phyloP scores from a whole-genome alignment of 2,797 vertebrate species.

The Sebastes miniatus region DNA sequence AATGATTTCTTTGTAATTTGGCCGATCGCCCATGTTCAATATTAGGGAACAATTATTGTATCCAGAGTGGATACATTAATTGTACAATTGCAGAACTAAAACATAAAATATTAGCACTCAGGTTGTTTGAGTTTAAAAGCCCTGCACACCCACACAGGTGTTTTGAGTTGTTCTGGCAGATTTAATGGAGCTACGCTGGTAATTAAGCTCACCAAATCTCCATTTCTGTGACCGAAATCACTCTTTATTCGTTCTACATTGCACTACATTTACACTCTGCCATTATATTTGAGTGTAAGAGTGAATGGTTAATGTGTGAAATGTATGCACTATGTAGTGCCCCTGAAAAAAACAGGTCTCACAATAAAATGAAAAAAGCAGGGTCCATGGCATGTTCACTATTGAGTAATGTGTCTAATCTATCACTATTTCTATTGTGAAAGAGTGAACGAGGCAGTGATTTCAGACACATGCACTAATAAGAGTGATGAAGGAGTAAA shows the following conservation, averaged over 20 bases:
- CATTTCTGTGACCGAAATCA: background rate
- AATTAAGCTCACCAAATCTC: background rate
- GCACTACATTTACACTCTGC: background rate
- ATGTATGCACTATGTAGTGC: background rate
- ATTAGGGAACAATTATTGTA: background rate
- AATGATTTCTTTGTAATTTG: background rate
- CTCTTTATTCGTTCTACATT: background rate
- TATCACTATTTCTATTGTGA: background rate
- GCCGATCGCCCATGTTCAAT: background rate
- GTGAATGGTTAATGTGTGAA: background rate
- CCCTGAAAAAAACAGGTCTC: background rate
- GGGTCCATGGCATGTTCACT: background rate
- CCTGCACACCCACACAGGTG: background rate
- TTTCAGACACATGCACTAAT: background rate
- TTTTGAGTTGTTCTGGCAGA: background rate
- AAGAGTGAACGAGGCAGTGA: background rate
- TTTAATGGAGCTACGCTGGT: background rate
- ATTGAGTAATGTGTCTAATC: background rate
- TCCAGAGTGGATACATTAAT: background rate
- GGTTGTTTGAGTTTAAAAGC: background rate
- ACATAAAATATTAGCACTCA: background rate
- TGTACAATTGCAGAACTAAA: background rate
- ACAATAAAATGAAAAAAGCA: background rate
- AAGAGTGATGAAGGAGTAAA: background rate
- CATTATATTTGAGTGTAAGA: background rate